A percentile compares a stretch with the other conserved stretches of the same genome.
Evolutionary conservation across 2,113 vertebrate species (phyloP).

Genomic region (Megaptera novaeangliae): DNA sequence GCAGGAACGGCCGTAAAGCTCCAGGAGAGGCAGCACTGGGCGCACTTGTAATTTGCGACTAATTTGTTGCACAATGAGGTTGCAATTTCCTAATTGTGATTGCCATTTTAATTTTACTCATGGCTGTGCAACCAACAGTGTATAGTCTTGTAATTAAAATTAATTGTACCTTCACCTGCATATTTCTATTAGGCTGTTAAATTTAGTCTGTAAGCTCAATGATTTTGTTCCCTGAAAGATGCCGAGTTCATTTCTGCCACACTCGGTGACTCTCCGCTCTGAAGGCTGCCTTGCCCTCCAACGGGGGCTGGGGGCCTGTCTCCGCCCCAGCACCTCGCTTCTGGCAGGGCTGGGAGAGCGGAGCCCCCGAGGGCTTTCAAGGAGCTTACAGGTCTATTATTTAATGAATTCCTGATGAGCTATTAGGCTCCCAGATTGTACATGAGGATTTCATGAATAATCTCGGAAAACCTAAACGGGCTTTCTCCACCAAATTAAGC

Average conservation of each 20-base stretch:
- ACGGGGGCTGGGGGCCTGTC: background rate
- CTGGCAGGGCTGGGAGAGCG: background rate
- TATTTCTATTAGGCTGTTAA: slow-evolving; percentile 86
- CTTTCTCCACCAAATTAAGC: slow-evolving; percentile 56
- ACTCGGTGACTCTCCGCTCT: slow-evolving; percentile 64
- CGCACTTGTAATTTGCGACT: slow-evolving; percentile 87
- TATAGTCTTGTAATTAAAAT: slow-evolving; percentile 95
- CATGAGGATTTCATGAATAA: slow-evolving; percentile 30
- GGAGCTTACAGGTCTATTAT: background rate
- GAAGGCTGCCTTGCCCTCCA: background rate
- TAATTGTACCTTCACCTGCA: slow-evolving; percentile 92
- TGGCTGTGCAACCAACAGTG: slow-evolving; percentile 91
- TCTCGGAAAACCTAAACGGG: slow-evolving; percentile 44
- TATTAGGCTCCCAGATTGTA: background rate
- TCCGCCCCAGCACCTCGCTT: background rate
- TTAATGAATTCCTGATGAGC: background rate
- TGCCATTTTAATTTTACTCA: slow-evolving; percentile 99
- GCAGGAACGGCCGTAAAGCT: slow-evolving; percentile 73
- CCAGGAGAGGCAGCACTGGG: slow-evolving; percentile 74
- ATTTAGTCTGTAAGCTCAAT: slow-evolving; percentile 80
- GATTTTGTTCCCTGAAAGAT: slow-evolving; percentile 79
- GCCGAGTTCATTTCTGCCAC: slow-evolving; percentile 78
- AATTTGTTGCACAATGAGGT: slow-evolving; percentile 96
- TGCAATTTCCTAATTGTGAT: slow-evolving; percentile 97
- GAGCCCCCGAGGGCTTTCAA: fast-evolving